These are phyloP conservation scores for Poicephalus meyeri DNA, from an alignment of 2,113 vertebrate genomes.

Conservation along the genomic window DNA sequence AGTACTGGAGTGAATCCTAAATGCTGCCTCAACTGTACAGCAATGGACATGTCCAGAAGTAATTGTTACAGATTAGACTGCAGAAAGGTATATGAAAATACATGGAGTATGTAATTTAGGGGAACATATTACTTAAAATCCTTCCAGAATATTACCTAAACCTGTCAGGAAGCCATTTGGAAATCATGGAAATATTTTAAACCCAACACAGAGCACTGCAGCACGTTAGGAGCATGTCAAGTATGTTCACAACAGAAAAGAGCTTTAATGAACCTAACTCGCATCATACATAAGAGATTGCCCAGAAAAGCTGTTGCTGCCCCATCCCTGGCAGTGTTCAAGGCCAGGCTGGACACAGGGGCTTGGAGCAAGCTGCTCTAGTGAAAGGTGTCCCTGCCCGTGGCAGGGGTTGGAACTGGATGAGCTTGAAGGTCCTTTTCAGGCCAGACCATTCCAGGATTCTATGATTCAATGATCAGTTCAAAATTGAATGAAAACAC, in stretches of 20 bases:
- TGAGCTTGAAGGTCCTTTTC: background rate
- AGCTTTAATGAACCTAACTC: background rate
- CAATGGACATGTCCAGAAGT: background rate
- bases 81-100: background rate
- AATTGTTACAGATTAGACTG: background rate
- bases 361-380: background rate
- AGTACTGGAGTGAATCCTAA: background rate
- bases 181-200: background rate
- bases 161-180: background rate
- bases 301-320: background rate
- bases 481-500: background rate
- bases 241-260: background rate
- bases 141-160: background rate
- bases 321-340: background rate
- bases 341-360: background rate
- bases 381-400: background rate
- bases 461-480: background rate
- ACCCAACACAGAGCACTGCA: background rate
- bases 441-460: background rate
- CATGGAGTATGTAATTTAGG: background rate
- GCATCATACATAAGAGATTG: rapidly evolving
- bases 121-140: background rate
- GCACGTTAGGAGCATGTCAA: background rate
- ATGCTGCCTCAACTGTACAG: background rate
- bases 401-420: background rate